Evolutionary conservation across 2,113 vertebrate species (phyloP).

Genomic region (Calyptommatus sinebrachiatus): DNA sequence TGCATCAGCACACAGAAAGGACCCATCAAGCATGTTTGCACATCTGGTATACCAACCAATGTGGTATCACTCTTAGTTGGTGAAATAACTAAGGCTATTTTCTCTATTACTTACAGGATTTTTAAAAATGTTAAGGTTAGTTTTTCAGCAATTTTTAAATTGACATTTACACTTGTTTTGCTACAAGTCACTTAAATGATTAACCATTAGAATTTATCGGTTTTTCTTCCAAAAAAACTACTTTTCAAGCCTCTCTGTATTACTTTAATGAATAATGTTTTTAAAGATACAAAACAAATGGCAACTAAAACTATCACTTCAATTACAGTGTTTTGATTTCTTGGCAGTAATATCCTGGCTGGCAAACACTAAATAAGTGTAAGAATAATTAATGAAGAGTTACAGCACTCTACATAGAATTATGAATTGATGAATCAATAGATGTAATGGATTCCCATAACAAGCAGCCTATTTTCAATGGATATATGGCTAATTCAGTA

Average conservation of each 20-base stretch:
- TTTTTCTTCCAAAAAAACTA: slow-evolving; percentile 18
- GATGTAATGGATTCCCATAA: slow-evolving; percentile 33
- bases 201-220: slow-evolving; percentile 40
- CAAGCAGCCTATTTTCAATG: slow-evolving; percentile 29
- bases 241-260: no score
- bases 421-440: slow-evolving; percentile 51
- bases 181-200: slow-evolving; percentile 23
- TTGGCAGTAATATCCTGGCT: slow-evolving; percentile 39
- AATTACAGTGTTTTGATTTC: slow-evolving; percentile 40
- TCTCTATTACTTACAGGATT: not conserved
- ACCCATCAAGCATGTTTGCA: no score
- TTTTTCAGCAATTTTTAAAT: slow-evolving; percentile 9
- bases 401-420: slow-evolving; percentile 37
- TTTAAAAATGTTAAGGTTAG: not conserved
- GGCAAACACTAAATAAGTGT: slow-evolving; percentile 35
- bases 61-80: not conserved
- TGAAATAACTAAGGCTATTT: slow-evolving; percentile 38
- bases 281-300: slow-evolving; percentile 7
- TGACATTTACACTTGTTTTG: slow-evolving; percentile 37
- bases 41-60: no score
- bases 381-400: slow-evolving; percentile 45
- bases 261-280: no score
- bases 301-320: not conserved
- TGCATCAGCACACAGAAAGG: no score
- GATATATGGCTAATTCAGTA: slow-evolving; percentile 4